These are phyloP conservation scores for Nomada flava DNA, from an alignment of 2,888 invertebrate genomes.

Conservation along the genomic window DNA sequence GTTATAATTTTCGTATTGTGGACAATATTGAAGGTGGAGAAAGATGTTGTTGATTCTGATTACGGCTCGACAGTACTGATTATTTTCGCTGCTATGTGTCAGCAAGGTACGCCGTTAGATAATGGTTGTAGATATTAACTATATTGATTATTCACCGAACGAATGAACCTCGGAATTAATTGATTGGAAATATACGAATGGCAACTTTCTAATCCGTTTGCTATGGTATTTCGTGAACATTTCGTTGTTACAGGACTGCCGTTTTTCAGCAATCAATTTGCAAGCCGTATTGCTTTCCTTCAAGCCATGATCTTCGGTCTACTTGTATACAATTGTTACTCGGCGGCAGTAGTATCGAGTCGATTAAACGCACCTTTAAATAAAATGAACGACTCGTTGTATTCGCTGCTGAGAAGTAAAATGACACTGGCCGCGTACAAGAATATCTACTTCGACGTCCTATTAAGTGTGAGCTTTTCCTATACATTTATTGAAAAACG, in stretches of 20 bases:
- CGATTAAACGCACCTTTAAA: conserved; percentile 76
- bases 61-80: conserved; percentile 61
- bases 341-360: conserved; percentile 78
- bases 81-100: conserved; percentile 70
- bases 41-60: conserved; percentile 43
- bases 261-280: conserved; percentile 63
- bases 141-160: no score
- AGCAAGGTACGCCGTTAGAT: conserved; percentile 69
- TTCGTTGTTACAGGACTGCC: conserved; percentile 69
- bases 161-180: no score
- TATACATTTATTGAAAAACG: background rate
- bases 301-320: conserved; percentile 75
- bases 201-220: no score
- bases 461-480: conserved; percentile 65
- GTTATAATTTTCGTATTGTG: conserved; percentile 59
- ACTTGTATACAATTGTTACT: conserved; percentile 78
- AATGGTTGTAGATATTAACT: background rate
- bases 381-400: conserved; percentile 80
- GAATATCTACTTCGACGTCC: conserved; percentile 66
- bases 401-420: conserved; percentile 67
- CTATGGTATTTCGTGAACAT: background rate
- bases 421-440: conserved; percentile 71
- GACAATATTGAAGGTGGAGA: conserved; percentile 62
- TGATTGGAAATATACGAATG: no score
- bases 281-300: conserved; percentile 76